Percentiles rank a stretch among this genome's conserved stretches.
Conservation (phyloP, 2,888 invertebrate genomes). For the Gandaritis pyraliata region DNA sequence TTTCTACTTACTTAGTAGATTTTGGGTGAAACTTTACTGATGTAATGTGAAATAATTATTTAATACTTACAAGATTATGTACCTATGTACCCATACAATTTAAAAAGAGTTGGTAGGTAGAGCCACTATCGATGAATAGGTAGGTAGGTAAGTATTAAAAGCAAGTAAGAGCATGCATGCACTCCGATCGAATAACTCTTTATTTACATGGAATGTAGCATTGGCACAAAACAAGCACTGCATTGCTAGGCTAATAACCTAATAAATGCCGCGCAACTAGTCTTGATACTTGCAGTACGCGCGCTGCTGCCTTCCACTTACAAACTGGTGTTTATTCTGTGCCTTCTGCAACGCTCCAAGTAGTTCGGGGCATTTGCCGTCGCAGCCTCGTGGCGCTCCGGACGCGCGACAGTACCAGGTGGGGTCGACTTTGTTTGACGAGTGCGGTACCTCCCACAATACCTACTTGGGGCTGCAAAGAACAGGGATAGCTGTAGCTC, state of each 20-base stretch:
- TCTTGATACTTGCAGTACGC: constrained; percentile 64
- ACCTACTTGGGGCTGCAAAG: no score
- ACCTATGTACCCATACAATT: no score
- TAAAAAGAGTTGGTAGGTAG: not conserved
- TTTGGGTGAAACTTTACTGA: no score
- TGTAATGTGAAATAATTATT: no score
- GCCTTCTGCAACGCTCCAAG: constrained; percentile 52
- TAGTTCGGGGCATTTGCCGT: constrained; percentile 66
- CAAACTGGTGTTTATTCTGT: constrained; percentile 24
- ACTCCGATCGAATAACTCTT: constrained; percentile 12
- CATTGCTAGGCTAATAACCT: constrained; percentile 52
- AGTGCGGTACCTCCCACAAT: no score
- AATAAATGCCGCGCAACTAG: constrained; percentile 56
- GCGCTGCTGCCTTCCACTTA: constrained; percentile 39
- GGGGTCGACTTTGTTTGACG: no score
- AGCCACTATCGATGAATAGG: constrained; percentile 1
- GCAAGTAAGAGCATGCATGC: constrained; percentile 9
- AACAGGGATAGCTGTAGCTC: no score
- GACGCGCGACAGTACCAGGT: constrained; percentile 69
- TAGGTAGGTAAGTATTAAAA: not conserved
- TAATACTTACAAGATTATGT: no score
- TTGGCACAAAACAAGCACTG: constrained; percentile 33
- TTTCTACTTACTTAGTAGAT: no score
- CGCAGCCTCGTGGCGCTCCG: constrained; percentile 62
- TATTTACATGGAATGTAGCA: constrained; percentile 28